Base-by-base conservation (phyloP, 2,888 invertebrate species). In the Buathra laborator region DNA sequence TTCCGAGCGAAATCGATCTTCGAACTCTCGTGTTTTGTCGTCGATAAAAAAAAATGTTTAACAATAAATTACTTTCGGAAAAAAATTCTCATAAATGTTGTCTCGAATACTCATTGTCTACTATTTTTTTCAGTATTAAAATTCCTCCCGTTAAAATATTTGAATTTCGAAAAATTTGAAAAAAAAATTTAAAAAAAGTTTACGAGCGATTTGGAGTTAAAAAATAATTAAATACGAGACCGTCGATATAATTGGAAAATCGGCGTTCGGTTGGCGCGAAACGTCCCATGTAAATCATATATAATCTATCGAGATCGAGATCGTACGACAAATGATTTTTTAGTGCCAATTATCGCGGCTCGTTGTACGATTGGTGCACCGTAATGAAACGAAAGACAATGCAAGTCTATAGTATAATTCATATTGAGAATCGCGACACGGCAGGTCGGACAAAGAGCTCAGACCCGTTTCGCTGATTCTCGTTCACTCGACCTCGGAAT, bases 311-410 rank as follows among this genome's bases (percentile, higher is more conserved):
- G 37, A 56, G 19, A 56, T 12, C 56, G 56, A 7, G 56, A 7
- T 9, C 19, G 24, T 24, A 64, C 70, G 56, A 29, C 16, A 76
- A 76, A 71, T 64, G 62, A 62, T 16, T 12, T 14, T 16, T 16
- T 16, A 24, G 53, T 62, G 59, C n/a, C 68, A 74, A 68, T 78
- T 72, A 74, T 48, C 56, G 66, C 64, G 16, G 3, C 37, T 77
- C 56, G 10, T 74, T 77, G 64, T n/a, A 59, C 16, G 56, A 56
- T 67, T 81, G 56, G 46, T 46, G 12, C 37, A 51, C 66, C 59
- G 24, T 83, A 71, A 77, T 83, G 77, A 78, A 72, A 78, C 37
- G 67, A 19, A 43, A 48, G 78, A 67, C 48, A 78, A 72, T 67
- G 64, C 12, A 44, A 3, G 29, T 6, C 24, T 24, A 3, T 12